Percentiles rank a stretch among this genome's conserved stretches.
Evolutionary conservation across 2,888 invertebrate species (phyloP).

Genomic region (Mythimna loreyi): DNA sequence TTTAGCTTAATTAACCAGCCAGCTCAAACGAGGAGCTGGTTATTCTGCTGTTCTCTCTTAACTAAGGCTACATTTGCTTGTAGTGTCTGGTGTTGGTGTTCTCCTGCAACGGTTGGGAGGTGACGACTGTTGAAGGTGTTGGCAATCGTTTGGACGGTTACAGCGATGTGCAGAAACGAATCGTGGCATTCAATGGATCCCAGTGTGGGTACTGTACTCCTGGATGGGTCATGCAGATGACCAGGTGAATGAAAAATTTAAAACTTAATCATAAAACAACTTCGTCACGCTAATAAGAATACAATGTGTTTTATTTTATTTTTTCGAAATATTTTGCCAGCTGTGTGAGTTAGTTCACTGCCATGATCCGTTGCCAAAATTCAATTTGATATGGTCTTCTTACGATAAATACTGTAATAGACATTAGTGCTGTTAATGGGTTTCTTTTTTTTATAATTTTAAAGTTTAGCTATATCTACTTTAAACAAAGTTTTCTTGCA

Average conservation of each 20-base stretch:
- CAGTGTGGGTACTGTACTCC: conserved; percentile 95
- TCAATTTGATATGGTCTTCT: neutral
- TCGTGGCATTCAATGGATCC: conserved; percentile 92
- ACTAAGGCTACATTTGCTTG: neutral
- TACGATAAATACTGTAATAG: neutral
- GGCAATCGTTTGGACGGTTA: conserved; percentile 92
- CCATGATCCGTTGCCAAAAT: neutral
- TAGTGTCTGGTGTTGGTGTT: conserved; percentile 89
- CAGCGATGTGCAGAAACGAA: conserved; percentile 91
- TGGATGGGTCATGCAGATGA: conserved; percentile 94
- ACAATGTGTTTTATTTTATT: too few relatives aligned
- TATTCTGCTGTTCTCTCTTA: neutral
- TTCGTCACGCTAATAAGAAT: too few relatives aligned
- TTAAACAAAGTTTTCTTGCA: conserved; percentile 64
- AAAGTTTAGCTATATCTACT: neutral
- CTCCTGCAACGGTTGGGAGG: conserved; percentile 92
- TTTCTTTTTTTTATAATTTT: neutral
- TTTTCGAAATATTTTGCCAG: neutral
- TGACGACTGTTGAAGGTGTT: conserved; percentile 93
- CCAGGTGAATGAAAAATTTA: conserved; percentile 82
- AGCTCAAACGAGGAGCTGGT: neutral
- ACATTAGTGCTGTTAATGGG: too few relatives aligned
- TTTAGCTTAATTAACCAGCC: neutral
- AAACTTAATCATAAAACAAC: neutral
- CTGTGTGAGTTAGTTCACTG: neutral